These are phyloP conservation scores for Brachionus plicatilis DNA, from an alignment of 1,140 invertebrate genomes.

Conservation along the genomic window DNA sequence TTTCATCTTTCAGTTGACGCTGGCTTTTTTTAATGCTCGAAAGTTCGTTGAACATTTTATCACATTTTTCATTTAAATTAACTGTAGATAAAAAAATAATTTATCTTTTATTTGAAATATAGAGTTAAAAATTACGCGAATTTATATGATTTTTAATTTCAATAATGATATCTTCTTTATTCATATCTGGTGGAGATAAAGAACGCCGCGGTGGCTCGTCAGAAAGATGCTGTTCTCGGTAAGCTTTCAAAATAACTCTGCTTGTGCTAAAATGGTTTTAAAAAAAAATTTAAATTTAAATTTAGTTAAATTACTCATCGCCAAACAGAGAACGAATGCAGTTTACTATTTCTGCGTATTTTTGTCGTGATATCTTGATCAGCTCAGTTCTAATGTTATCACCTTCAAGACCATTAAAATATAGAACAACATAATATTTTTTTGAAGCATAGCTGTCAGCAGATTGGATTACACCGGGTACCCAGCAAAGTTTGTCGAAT, in stretches of 20 bases:
- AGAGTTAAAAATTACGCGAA: conserved; percentile 25
- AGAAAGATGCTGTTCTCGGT: not conserved
- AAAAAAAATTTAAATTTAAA: not conserved
- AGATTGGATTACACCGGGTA: conserved; percentile 34
- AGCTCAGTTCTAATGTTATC: conserved; percentile 3
- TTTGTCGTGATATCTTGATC: not conserved
- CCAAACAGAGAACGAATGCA: conserved; percentile 12
- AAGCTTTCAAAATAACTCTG: not conserved
- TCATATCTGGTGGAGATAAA: not conserved
- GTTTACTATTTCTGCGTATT: not conserved
- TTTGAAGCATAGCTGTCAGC: not conserved
- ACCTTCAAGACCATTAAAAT: conserved; percentile 23
- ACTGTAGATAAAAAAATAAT: not conserved
- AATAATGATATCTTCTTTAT: not conserved
- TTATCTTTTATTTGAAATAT: not conserved
- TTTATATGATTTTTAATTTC: conserved; percentile 30
- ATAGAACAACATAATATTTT: conserved; percentile 17
- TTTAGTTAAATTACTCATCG: not conserved
- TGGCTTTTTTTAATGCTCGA: not conserved
- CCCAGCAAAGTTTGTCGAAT: conserved; percentile 18
- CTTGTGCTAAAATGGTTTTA: not conserved
- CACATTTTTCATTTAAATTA: conserved; percentile 22
- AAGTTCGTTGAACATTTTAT: conserved; percentile 30
- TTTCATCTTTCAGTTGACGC: not conserved
- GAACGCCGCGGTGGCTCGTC: not conserved